Conservation (phyloP, 2,888 invertebrate species). For the Hipparchia sbordonii region DNA sequence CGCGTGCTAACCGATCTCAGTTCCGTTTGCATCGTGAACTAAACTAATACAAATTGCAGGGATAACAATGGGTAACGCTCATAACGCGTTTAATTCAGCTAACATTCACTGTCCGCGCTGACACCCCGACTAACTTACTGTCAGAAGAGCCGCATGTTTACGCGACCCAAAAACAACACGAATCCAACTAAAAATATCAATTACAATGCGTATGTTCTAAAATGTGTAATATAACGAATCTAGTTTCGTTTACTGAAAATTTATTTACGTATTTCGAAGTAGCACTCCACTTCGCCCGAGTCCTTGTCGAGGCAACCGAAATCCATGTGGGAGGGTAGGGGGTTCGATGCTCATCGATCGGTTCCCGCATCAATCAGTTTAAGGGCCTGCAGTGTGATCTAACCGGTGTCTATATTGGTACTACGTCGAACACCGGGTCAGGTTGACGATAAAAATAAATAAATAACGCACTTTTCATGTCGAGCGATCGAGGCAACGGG, state of each 20-base stretch:
- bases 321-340: constrained; percentile 77
- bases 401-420: constrained; percentile 71
- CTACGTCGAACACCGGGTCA: constrained; percentile 66
- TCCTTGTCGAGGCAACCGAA: constrained; percentile 86
- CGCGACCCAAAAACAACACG: constrained; percentile 78
- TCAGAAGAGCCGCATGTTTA: constrained; percentile 76
- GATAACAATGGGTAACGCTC: constrained; percentile 51
- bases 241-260: constrained; percentile 67
- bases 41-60: constrained; percentile 33
- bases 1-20: constrained; percentile 66
- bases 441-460: constrained; percentile 68
- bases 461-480: constrained; percentile 79
- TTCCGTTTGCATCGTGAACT: constrained; percentile 65
- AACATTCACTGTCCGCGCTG: constrained; percentile 72
- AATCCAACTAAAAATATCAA: constrained; percentile 81
- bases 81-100: constrained; percentile 64
- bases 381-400: constrained; percentile 65
- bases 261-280: constrained; percentile 86
- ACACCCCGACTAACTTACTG: constrained; percentile 71
- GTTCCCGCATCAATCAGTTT: constrained; percentile 52
- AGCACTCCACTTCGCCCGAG: constrained; percentile 87
- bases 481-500: constrained; percentile 62
- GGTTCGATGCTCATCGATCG: constrained; percentile 62
- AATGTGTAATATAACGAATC: constrained; percentile 67
- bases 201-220: constrained; percentile 66